These are phyloP conservation scores for Ophioderma brevispina DNA, from an alignment of 35 echinoderm and acorn worm genomes.

Conservation along the genomic window DNA sequence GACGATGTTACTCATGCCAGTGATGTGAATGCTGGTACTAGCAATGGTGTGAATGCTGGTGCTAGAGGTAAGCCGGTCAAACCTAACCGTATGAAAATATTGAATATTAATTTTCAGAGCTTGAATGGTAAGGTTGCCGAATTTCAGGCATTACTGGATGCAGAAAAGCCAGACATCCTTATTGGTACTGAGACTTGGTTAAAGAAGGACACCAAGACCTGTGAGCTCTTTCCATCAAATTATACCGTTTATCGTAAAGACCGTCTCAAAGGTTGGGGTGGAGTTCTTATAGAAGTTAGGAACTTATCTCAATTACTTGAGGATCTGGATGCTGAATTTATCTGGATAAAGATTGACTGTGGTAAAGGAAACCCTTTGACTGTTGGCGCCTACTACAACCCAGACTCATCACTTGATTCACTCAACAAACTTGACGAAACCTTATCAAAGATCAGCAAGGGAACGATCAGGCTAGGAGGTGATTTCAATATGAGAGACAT, in stretches of 20 bases:
- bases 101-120: slow-evolving; percentile 45
- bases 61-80: too few species aligned
- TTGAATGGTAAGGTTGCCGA: slow-evolving; percentile 2
- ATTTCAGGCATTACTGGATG: neutral
- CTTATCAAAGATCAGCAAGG: neutral
- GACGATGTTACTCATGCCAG: too few species aligned
- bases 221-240: slow-evolving; percentile 8
- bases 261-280: slow-evolving; percentile 17
- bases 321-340: neutral
- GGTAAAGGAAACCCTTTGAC: neutral
- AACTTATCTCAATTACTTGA: neutral
- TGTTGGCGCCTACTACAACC: neutral
- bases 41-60: too few species aligned
- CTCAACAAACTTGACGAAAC: neutral
- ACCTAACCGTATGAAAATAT: neutral
- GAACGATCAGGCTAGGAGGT: neutral
- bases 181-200: slow-evolving; percentile 40
- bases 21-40: too few species aligned
- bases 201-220: neutral
- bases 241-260: slow-evolving; percentile 30
- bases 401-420: neutral
- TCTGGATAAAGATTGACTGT: neutral
- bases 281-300: slow-evolving; percentile 1
- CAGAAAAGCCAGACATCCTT: slow-evolving; percentile 17
- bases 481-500: slow-evolving; percentile 30